phyloP scores from a whole-genome alignment of 1,140 invertebrate genomes.

The Pogonognathellus flavescens region DNA sequence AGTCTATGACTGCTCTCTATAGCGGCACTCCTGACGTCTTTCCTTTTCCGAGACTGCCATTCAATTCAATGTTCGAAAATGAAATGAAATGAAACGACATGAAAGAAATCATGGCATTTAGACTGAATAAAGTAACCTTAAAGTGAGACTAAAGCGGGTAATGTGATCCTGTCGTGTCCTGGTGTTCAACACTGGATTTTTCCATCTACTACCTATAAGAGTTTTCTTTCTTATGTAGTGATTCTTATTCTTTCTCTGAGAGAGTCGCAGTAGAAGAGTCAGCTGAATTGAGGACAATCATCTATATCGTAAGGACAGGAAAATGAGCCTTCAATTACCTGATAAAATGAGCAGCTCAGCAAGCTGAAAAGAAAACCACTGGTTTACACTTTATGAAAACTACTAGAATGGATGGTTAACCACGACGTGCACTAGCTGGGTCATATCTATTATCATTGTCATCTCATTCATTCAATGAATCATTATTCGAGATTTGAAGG shows the following conservation, averaged over 20 bases:
- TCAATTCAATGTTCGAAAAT: conserved; percentile 39
- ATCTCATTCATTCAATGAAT: conserved; percentile 49
- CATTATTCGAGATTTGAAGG: conserved; percentile 40
- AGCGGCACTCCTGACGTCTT: not conserved
- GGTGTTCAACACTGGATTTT: not conserved
- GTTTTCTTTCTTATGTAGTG: not conserved
- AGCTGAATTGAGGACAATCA: conserved; percentile 21
- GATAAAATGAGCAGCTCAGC: conserved; percentile 25
- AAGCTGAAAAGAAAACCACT: conserved; percentile 38
- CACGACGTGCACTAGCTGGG: not conserved
- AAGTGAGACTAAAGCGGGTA: conserved; percentile 22
- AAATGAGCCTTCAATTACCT: conserved; percentile 42
- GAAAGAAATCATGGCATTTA: conserved; percentile 34
- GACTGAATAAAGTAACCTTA: conserved; percentile 39
- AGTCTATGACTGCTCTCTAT: conserved; percentile 1
- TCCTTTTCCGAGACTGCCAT: conserved; percentile 4
- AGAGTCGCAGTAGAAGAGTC: not conserved
- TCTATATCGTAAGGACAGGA: conserved; percentile 26
- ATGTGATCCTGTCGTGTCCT: not conserved
- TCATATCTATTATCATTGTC: conserved; percentile 47
- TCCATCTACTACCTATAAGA: not conserved
- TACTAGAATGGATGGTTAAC: not conserved
- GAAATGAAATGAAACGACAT: conserved; percentile 39
- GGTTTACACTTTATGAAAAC: conserved; percentile 40
- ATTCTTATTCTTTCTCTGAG: conserved; percentile 24